These are phyloP conservation scores for Myopa testacea DNA, from an alignment of 2,888 invertebrate species.

Conservation along the genomic window DNA sequence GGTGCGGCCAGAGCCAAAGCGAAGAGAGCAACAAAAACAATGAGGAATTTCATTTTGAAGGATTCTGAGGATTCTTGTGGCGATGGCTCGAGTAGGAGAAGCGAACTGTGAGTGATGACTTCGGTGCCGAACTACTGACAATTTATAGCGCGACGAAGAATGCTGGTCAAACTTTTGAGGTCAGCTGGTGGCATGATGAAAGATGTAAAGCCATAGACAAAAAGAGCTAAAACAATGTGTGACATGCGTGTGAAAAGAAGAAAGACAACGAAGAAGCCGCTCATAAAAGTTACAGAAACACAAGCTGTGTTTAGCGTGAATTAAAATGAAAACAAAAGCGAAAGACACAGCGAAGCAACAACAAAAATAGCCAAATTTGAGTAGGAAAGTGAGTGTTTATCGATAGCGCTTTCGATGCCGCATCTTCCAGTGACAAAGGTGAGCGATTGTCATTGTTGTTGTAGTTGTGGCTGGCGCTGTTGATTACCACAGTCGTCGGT, in stretches of 20 bases:
- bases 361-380: neutral
- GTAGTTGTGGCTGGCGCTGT: neutral
- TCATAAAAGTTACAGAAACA: no score
- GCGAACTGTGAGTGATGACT: conserved; percentile 54
- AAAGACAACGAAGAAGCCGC: neutral
- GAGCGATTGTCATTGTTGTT: neutral
- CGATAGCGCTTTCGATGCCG: neutral
- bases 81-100: conserved; percentile 37
- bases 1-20: conserved; percentile 58
- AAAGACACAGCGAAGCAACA: neutral
- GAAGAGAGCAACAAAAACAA: conserved; percentile 60
- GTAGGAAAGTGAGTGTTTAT: neutral
- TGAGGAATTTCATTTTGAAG: conserved; percentile 62
- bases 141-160: conserved; percentile 52
- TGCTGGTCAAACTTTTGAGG: no score
- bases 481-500: neutral
- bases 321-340: neutral
- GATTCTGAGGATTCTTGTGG: conserved; percentile 33
- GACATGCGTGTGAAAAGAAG: conserved; percentile 41
- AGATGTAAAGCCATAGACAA: neutral
- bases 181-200: neutral
- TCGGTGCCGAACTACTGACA: conserved; percentile 50
- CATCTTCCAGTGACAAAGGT: neutral
- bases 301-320: no score
- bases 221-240: neutral